Evolutionary conservation across 2,797 vertebrate species (phyloP).

Genomic region (Ispidina picta): DNA sequence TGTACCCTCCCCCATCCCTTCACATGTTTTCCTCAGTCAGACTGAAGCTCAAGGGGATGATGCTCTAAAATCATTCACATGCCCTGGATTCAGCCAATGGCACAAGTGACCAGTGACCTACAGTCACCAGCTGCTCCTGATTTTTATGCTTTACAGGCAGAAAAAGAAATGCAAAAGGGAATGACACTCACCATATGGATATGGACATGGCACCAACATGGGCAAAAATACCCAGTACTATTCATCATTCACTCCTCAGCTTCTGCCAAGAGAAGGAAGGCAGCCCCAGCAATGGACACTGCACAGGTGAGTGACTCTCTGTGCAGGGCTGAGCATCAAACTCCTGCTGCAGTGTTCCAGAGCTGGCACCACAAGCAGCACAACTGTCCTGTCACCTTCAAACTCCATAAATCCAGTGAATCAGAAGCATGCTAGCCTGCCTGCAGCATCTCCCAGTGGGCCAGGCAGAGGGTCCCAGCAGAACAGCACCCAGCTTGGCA

Average conservation of each 20-base stretch:
- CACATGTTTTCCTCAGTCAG: neutral
- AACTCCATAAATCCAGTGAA: neutral
- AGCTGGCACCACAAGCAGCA: neutral
- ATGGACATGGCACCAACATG: accelerated
- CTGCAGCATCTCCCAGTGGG: accelerated
- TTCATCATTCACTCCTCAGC: neutral
- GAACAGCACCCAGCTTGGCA: neutral
- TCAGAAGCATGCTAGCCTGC: accelerated
- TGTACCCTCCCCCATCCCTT: neutral
- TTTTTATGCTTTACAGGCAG: neutral
- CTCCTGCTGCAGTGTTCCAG: accelerated
- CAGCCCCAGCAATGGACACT: accelerated
- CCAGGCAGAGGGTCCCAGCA: neutral
- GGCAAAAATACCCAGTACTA: neutral
- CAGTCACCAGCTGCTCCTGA: accelerated
- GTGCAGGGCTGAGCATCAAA: neutral
- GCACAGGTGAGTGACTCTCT: accelerated
- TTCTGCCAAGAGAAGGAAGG: neutral
- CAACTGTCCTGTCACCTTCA: neutral
- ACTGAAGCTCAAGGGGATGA: neutral
- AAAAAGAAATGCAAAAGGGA: neutral
- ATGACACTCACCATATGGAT: accelerated
- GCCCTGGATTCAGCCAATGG: neutral
- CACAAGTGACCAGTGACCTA: neutral
- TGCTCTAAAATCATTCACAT: neutral